Conservation (phyloP, 2,888 invertebrate species). For the Catocala fraxini region DNA sequence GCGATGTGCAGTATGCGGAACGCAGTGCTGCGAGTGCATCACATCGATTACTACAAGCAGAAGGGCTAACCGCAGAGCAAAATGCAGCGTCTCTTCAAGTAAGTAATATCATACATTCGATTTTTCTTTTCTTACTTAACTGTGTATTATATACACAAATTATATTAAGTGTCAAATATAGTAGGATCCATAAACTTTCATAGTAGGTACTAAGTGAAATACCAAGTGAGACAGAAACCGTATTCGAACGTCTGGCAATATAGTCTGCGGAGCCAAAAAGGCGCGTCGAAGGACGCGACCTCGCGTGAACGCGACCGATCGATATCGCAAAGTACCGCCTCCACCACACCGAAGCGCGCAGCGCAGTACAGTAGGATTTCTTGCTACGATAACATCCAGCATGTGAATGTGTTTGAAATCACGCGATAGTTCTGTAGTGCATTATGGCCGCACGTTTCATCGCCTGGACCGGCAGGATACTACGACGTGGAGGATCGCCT, state of each 20-base stretch:
- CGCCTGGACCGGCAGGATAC: conserved; percentile 80
- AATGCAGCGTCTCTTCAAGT: conserved; percentile 94
- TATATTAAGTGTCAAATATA: too few species aligned
- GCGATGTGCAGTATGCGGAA: conserved; percentile 94
- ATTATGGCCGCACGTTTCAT: conserved; percentile 75
- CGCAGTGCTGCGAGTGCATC: conserved; percentile 93
- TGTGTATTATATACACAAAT: too few species aligned
- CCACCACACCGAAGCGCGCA: conserved; percentile 71
- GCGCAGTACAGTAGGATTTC: conserved; percentile 78
- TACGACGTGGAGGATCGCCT: conserved; percentile 83
- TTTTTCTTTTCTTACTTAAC: neutral
- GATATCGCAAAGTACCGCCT: conserved; percentile 75
- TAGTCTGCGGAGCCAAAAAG: conserved; percentile 70
- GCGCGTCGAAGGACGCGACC: conserved; percentile 87
- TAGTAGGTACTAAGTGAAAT: neutral
- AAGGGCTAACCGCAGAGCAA: conserved; percentile 95
- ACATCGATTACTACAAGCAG: conserved; percentile 93
- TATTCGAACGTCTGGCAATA: conserved; percentile 35
- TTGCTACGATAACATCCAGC: conserved; percentile 75
- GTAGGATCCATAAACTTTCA: too few species aligned
- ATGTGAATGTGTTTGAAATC: conserved; percentile 52
- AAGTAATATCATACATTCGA: conserved; percentile 51
- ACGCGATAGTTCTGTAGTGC: conserved; percentile 46
- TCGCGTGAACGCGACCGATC: conserved; percentile 81
- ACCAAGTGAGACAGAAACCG: conserved; percentile 4